These are phyloP conservation scores for Cinclus cinclus DNA, from an alignment of 2,113 vertebrate species.

Conservation along the genomic window DNA sequence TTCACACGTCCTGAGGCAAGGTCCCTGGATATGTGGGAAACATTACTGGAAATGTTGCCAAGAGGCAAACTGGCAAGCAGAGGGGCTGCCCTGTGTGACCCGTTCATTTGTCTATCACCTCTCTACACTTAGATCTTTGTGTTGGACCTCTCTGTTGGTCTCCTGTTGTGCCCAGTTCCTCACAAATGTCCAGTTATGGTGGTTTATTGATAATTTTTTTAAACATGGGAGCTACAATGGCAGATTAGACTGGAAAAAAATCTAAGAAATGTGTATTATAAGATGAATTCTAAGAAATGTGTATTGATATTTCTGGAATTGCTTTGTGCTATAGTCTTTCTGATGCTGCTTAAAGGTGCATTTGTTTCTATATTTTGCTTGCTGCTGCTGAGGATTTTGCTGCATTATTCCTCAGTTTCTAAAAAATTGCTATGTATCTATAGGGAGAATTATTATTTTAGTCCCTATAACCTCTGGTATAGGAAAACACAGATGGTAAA, in stretches of 20 bases:
- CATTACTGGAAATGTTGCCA: not conserved
- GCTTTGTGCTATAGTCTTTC: not conserved
- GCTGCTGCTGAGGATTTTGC: not conserved
- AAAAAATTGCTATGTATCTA: not conserved
- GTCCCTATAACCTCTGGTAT: not conserved
- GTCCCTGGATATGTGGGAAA: not conserved
- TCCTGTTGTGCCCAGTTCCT: not conserved
- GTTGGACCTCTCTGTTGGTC: not conserved
- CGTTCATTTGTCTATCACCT: accelerated
- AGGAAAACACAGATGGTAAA: not conserved
- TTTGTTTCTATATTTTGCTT: not conserved
- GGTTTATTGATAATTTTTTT: not conserved
- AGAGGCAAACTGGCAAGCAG: not conserved
- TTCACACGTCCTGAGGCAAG: not conserved
- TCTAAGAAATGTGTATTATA: not conserved
- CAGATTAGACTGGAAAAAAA: not conserved
- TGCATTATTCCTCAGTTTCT: not conserved
- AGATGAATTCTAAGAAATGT: not conserved
- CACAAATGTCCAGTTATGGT: not conserved
- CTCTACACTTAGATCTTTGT: not conserved
- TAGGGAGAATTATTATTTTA: not conserved
- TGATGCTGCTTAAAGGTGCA: not conserved
- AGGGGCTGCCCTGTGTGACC: not conserved
- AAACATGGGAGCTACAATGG: not conserved
- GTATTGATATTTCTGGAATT: not conserved